Percentiles rank a stretch among this genome's conserved stretches.
Evolutionary conservation across 2,888 invertebrate species (phyloP).

Genomic region (Hetaerina titia): DNA sequence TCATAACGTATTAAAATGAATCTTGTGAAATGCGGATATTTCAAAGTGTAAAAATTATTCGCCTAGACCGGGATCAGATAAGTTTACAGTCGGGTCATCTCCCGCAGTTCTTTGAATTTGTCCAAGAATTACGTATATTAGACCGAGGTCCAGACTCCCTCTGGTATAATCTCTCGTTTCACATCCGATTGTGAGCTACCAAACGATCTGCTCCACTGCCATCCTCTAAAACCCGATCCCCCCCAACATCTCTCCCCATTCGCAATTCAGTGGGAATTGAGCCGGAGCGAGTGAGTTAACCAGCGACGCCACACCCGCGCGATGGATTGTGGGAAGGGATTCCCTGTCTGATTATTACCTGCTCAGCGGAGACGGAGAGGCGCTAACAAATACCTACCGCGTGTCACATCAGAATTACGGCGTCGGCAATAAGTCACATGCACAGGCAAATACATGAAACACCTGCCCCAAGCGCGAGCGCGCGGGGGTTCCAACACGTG

Average conservation of each 20-base stretch:
- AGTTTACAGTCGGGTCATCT: too few species aligned
- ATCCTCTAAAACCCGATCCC: background rate
- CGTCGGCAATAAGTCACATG: background rate
- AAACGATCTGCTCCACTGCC: too few species aligned
- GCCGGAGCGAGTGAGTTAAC: conserved; percentile 46
- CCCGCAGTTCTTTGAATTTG: too few species aligned
- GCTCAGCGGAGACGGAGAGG: background rate
- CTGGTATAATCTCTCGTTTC: too few species aligned
- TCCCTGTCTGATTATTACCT: conserved; percentile 59
- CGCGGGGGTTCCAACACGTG: background rate
- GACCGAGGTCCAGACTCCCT: too few species aligned
- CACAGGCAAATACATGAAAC: background rate
- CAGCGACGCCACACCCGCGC: background rate
- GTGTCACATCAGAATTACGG: background rate
- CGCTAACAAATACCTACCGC: background rate
- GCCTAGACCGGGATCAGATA: too few species aligned
- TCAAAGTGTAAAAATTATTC: too few species aligned
- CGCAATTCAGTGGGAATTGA: conserved; percentile 57
- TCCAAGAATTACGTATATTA: too few species aligned
- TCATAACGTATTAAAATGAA: too few species aligned
- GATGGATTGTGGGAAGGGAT: conserved; percentile 30
- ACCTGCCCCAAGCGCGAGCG: background rate
- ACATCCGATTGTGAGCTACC: too few species aligned
- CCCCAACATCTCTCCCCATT: background rate
- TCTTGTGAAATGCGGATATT: too few species aligned